Evolutionary conservation across 23 tunicate species (phyloP).

Genomic region (Trididemnum nubilum): DNA sequence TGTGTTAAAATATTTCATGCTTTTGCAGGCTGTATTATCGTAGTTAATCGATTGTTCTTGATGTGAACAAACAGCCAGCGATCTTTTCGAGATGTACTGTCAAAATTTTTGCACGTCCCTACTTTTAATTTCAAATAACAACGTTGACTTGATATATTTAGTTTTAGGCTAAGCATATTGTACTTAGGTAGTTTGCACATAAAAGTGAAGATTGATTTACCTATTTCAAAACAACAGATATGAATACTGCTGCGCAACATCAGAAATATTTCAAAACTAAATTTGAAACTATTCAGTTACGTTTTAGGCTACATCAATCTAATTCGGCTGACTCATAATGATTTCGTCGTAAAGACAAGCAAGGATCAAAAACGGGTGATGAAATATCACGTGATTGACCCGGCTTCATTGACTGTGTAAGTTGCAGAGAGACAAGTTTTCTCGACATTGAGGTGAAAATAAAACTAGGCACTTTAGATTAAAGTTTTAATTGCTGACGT

Average conservation of each 20-base stretch:
- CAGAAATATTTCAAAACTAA: too few species aligned
- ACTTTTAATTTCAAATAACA: not conserved
- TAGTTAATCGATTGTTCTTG: too few species aligned
- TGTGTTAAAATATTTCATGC: slow-evolving; percentile 7
- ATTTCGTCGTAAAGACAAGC: slow-evolving; percentile 68
- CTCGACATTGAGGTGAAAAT: not conserved
- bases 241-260: too few species aligned
- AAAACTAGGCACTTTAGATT: too few species aligned
- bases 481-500: too few species aligned
- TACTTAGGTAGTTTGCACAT: too few species aligned
- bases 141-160: too few species aligned
- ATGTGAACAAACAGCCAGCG: not conserved
- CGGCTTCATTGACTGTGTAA: slow-evolving; percentile 63
- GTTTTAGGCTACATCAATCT: slow-evolving; percentile 79
- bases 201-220: too few species aligned
- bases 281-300: too few species aligned
- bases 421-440: not conserved
- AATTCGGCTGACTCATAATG: slow-evolving; percentile 79
- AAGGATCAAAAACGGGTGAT: slow-evolving; percentile 68
- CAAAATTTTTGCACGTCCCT: not conserved
- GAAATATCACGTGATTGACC: slow-evolving; percentile 75
- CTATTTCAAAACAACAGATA: too few species aligned
- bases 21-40: not conserved
- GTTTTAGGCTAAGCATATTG: too few species aligned
- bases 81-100: not conserved